These are phyloP conservation scores for Sakesphorus luctuosus DNA, from an alignment of 2,113 vertebrate genomes.

Conservation along the genomic window DNA sequence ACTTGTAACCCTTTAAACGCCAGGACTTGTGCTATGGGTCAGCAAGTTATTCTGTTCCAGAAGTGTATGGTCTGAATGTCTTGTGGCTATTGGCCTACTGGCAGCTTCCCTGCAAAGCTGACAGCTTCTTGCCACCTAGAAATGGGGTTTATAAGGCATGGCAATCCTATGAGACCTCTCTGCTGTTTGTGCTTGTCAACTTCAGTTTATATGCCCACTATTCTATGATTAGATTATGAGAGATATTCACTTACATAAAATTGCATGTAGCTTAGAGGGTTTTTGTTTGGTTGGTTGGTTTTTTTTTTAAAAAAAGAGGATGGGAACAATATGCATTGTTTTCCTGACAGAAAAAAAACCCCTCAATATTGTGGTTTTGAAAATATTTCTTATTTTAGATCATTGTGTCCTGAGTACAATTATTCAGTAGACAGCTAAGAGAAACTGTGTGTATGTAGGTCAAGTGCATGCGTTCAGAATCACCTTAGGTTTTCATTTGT, in stretches of 20 bases:
- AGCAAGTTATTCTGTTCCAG: not conserved
- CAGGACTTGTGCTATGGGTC: accelerated
- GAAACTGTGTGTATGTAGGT: not conserved
- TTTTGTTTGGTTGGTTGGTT: no score
- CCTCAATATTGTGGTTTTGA: not conserved
- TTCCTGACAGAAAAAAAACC: not conserved
- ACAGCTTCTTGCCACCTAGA: not conserved
- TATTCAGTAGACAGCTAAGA: not conserved
- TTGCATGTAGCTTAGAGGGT: not conserved
- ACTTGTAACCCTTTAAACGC: not conserved
- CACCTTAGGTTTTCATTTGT: not conserved
- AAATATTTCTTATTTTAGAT: not conserved
- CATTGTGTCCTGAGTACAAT: not conserved
- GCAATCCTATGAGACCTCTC: not conserved
- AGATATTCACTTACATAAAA: not conserved
- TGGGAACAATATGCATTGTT: not conserved
- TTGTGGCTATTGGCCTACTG: not conserved
- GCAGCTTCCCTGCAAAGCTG: not conserved
- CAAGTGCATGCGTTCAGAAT: not conserved
- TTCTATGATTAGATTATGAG: accelerated
- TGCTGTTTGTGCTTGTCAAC: not conserved
- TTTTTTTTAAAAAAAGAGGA: not conserved
- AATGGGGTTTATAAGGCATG: not conserved
- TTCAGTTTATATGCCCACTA: not conserved
- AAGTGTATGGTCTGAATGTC: not conserved